These are phyloP conservation scores for Eurypyga helias DNA, from an alignment of 2,113 vertebrate genomes.

Conservation along the genomic window DNA sequence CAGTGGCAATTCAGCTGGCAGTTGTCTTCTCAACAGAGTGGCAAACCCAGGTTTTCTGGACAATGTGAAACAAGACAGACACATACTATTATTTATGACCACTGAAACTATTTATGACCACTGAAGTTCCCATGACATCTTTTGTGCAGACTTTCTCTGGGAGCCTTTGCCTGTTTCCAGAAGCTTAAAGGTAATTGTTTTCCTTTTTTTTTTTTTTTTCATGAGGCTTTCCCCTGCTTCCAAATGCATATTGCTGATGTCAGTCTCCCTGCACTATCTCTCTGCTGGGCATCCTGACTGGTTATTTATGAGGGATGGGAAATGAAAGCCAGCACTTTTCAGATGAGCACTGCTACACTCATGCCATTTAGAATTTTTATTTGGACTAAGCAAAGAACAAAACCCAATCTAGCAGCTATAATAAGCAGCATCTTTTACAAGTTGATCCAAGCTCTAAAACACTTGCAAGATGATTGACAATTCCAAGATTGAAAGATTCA, in stretches of 20 bases:
- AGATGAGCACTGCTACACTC: not conserved
- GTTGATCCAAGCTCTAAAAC: not conserved
- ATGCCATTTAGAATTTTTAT: not conserved
- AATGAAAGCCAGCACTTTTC: not conserved
- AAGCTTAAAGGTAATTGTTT: not conserved
- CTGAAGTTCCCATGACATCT: not conserved
- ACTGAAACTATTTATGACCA: not conserved
- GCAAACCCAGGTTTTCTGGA: not conserved
- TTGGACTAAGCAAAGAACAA: not conserved
- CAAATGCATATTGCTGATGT: not conserved
- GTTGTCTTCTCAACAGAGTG: not conserved
- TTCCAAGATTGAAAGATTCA: not conserved
- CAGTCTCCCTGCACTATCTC: not conserved
- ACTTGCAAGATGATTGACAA: not conserved
- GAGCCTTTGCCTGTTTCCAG: not conserved
- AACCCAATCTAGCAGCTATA: not conserved
- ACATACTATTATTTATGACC: not conserved
- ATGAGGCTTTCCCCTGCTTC: not conserved
- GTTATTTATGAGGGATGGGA: not conserved
- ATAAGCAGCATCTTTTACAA: not conserved
- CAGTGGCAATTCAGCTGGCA: not conserved
- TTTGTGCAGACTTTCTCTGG: not conserved
- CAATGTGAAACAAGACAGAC: not conserved
- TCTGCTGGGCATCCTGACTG: not conserved
- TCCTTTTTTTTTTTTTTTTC: not conserved